phyloP scores from a whole-genome alignment of 2,888 invertebrate species.

The Rhaphigaster nebulosa region DNA sequence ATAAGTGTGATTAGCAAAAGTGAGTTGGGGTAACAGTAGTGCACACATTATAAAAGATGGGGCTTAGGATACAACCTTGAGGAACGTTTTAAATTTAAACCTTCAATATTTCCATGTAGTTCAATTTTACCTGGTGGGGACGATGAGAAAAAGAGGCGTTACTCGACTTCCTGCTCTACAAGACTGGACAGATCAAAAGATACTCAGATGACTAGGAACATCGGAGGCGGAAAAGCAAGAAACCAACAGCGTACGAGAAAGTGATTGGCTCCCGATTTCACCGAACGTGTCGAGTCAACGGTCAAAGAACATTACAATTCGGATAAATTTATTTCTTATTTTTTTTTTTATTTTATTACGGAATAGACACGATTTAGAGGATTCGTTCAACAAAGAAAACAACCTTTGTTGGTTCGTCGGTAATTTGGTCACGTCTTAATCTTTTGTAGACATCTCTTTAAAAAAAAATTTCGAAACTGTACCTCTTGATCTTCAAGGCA shows the following conservation, averaged over 20 bases:
- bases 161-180: neutral
- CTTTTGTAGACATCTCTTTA: neutral
- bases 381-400: neutral
- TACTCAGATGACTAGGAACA: neutral
- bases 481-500: too few relatives aligned
- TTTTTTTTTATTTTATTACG: neutral
- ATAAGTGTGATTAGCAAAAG: too few relatives aligned
- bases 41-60: too few relatives aligned
- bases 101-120: neutral
- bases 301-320: constrained; percentile 46
- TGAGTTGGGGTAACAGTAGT: too few relatives aligned
- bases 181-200: neutral
- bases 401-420: neutral
- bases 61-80: too few relatives aligned
- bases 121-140: neutral
- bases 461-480: neutral
- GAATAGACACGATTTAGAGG: neutral
- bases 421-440: neutral
- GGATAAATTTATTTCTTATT: neutral
- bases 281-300: constrained; percentile 39
- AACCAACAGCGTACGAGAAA: constrained; percentile 26
- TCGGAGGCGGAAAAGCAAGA: constrained; percentile 6
- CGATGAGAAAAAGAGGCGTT: neutral
- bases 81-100: too few relatives aligned
- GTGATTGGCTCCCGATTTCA: constrained; percentile 3